Evolutionary conservation across 1,140 invertebrate species (phyloP), one percentile per base, ranked within the genome.

Genomic region (Phortica variegata): DNA sequence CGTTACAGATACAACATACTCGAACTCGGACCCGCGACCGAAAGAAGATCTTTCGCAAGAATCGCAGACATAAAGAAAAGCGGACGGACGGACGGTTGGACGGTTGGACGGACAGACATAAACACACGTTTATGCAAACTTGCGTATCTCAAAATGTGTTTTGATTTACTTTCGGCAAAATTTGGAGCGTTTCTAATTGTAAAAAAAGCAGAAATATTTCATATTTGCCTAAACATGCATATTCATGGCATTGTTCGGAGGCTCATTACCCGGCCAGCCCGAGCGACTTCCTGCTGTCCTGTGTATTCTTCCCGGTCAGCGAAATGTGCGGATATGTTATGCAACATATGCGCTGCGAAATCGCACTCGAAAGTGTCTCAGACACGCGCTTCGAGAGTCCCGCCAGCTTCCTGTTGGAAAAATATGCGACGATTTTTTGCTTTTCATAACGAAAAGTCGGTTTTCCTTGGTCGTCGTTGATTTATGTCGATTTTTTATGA

Each of bases 401-500:
- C 21, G 33, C 17, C 37, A 43, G 49, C 40, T 52, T 37, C 36
- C 36, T 38, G 40, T 29, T 32, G 20, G 18, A 21, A 31, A 41
- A 38, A 53, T 53, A 45, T 49, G 50, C 43, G 43, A 46, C 46
- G 49, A 57, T 43, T 57, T 39, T 12, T 15, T 16, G 18, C n/a
- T 5, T 4, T 16, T 17, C 15, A 36, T 36, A 39, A 37, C 10
- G 36, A 16, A 37, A 37, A 16, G n/a, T 39, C 18, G 19, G 19
- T 39, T 39, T 18, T 26, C 32, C 21, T 41, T 31, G 20, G n/a
- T 31, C 36, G 3, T 16, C 40, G 18, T 43, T 49, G 63, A 68
- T 68, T 68, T 68, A 68, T 68, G 58, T 68, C 23, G 36, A 46
- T 48, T 68, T 66, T 65, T 65, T 65, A 58, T 66, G 61, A 65